A percentile compares a stretch with the other conserved stretches of the same genome.
Conservation (phyloP, 2,113 vertebrate species). For the Dendropsophus ebraccatus region DNA sequence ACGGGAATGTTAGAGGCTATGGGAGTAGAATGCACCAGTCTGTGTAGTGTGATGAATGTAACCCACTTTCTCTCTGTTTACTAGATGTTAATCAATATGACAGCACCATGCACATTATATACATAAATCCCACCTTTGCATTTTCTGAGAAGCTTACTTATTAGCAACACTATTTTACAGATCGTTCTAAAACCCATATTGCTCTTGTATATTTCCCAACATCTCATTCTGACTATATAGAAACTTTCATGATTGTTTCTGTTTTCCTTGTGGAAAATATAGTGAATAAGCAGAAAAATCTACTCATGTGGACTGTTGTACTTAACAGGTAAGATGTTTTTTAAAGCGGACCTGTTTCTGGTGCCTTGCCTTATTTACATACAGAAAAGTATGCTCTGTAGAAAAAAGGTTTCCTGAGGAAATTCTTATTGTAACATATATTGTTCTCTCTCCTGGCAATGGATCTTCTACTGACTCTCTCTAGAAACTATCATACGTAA, state of each 20-base stretch:
- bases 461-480: no score
- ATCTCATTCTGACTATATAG: background rate
- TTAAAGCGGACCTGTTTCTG: background rate
- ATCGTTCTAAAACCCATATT: background rate
- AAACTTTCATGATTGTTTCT: background rate
- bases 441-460: no score
- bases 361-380: background rate
- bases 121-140: slow-evolving; percentile 8
- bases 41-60: slow-evolving; percentile 24
- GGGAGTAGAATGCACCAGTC: background rate
- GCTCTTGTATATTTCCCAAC: background rate
- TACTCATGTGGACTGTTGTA: background rate
- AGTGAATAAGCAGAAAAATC: background rate
- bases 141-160: background rate
- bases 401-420: no score
- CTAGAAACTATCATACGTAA: no score
- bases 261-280: background rate
- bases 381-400: no score
- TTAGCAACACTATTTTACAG: background rate
- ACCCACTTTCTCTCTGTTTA: slow-evolving; percentile 45
- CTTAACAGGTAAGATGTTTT: background rate
- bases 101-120: slow-evolving; percentile 13
- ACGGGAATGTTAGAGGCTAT: background rate
- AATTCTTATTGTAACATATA: no score
- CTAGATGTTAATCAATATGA: slow-evolving; percentile 42